Base-by-base conservation (phyloP, 2,888 invertebrate species). In the Mantis religiosa region DNA sequence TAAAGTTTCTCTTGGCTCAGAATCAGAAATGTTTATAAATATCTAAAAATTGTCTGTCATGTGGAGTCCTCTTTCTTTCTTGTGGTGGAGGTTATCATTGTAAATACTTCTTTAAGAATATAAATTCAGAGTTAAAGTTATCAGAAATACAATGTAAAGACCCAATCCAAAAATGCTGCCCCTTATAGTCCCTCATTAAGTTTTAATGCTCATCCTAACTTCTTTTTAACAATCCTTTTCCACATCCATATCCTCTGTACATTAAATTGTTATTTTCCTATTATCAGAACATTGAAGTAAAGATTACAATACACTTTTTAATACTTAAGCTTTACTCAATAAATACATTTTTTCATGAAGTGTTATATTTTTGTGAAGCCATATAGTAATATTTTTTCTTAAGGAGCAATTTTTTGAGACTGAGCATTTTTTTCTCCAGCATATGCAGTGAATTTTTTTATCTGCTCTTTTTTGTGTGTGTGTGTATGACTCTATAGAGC, bases 381-480 rank as follows among this genome's bases (percentile, higher is more conserved):
- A 71, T 71, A 71, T 20, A 71, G 54, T 71, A 71, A 71, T 71
- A 71, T 71, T 71, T 71, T 71, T 71, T 41, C 41, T 41, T 71
- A 71, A 71, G 54, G 54, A 71, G 25, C 54, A 71, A 71, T 25
- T 71, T 71, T 71, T 71, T 71, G 54, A 71, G 54, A 71, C 54
- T 71, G 54, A 71, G 54, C 54, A 71, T 71, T 88, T 89, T 89
- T 87, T 89, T 87, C 82, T 86, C 81, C 54, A 87, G 28, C 54
- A 87, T 87, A 87, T 87, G 87, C 83, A 85, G 30, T 88, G 88
- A 88, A 84, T 84, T 90, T 90, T 89, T 90, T 87, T 88, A 90
- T 83, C 81, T 90, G 88, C 82, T 87, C n/a, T 89, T 90, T 90
- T 90, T 89, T 89, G 89, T 90, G 90, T 90, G 90, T 90, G 90